Percentiles rank a stretch among this genome's conserved stretches.
Conservation (phyloP, 2,888 invertebrate species). For the Plebejus argus region DNA sequence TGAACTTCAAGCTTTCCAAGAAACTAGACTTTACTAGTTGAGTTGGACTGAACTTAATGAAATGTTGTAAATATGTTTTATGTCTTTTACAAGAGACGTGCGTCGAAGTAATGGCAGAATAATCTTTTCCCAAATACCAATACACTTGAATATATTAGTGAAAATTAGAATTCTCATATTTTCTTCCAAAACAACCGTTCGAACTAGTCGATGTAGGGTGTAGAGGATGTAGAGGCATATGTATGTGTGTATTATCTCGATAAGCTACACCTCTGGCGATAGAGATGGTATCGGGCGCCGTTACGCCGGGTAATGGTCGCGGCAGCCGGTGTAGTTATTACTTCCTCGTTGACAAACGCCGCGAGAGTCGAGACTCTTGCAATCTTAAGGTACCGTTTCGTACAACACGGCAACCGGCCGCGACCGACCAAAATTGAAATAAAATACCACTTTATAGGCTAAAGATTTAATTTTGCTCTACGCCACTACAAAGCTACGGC, state of each 20-base stretch:
- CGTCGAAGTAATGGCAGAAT: not conserved
- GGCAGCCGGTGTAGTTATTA: slow-evolving; percentile 78
- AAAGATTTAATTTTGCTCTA: too few relatives aligned
- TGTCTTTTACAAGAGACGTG: not conserved
- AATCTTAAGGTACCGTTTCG: not conserved
- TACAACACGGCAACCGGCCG: too few relatives aligned
- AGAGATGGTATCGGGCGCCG: slow-evolving; percentile 70
- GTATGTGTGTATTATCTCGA: slow-evolving; percentile 48
- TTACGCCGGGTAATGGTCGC: slow-evolving; percentile 76
- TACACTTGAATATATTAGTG: too few relatives aligned
- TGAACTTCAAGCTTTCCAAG: not conserved
- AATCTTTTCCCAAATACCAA: too few relatives aligned
- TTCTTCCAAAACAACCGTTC: not conserved
- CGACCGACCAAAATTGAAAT: too few relatives aligned
- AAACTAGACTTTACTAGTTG: not conserved
- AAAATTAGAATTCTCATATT: not conserved
- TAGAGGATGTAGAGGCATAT: not conserved
- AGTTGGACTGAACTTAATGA: not conserved
- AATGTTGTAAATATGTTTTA: not conserved
- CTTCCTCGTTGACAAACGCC: slow-evolving; percentile 68
- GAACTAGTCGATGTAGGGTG: not conserved
- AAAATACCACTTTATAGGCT: too few relatives aligned
- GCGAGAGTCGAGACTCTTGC: not conserved
- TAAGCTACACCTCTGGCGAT: slow-evolving; percentile 58
- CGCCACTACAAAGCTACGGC: too few relatives aligned